These are phyloP conservation scores for Periplaneta americana DNA, from an alignment of 1,140 invertebrate genomes.

Conservation along the genomic window DNA sequence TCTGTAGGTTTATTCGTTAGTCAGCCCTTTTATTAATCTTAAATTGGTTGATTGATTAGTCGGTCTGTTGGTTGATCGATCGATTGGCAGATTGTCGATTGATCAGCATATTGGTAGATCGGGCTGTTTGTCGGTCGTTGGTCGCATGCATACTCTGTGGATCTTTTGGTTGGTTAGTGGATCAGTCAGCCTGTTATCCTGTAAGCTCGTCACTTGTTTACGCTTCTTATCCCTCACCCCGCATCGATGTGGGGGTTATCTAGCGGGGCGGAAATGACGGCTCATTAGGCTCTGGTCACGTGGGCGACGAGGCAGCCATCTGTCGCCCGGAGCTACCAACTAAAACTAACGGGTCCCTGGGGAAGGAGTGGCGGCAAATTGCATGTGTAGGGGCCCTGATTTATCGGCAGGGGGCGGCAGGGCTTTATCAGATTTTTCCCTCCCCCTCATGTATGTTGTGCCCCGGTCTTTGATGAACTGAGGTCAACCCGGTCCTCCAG, in stretches of 20 bases:
- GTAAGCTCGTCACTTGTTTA: too few relatives aligned
- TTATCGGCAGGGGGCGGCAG: neutral
- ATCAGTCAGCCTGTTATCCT: neutral
- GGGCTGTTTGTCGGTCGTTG: neutral
- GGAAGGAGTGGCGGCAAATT: slow-evolving; percentile 17
- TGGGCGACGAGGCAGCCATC: slow-evolving; percentile 9
- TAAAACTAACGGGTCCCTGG: slow-evolving; percentile 17
- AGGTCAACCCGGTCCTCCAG: too few relatives aligned
- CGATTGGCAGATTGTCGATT: too few relatives aligned
- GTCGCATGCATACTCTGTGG: too few relatives aligned
- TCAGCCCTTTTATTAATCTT: too few relatives aligned
- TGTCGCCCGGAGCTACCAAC: slow-evolving; percentile 14
- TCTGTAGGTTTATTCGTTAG: too few relatives aligned
- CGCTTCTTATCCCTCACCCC: neutral
- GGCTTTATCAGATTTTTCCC: neutral
- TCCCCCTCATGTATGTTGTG: neutral
- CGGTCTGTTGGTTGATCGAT: too few relatives aligned
- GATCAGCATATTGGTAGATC: neutral
- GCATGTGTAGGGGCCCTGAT: neutral
- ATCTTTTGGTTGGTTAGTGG: too few relatives aligned
- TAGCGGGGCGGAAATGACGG: slow-evolving; percentile 10
- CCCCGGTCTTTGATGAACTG: too few relatives aligned
- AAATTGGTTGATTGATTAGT: too few relatives aligned
- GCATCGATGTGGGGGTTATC: neutral
- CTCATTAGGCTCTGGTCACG: slow-evolving; percentile 14